Evolutionary conservation across 2,113 vertebrate genomes (phyloP), one percentile per base, ranked within the genome.

Genomic region (Carollia perspicillata): DNA sequence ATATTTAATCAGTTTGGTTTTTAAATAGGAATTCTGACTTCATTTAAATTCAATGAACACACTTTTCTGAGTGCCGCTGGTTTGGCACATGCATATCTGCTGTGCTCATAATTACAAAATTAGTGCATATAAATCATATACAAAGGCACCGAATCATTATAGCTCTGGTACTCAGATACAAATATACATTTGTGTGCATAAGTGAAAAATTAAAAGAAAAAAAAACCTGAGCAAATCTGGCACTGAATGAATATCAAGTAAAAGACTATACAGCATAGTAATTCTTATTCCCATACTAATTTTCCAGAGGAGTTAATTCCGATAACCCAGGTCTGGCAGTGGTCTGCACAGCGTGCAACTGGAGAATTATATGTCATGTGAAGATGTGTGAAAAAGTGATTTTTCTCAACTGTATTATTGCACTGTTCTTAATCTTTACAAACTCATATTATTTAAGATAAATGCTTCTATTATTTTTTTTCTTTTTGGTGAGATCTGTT

Each of bases 271-370:
- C 66, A 92, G 30, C 35, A 47, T 16, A 87, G 96, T 37, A 60
- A 49, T 90, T 96, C 97, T 96, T 88, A 92, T 81, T 96, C 95
- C 94, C 74, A 84, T 72, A 65, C 35, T 96, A 96, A 89, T 97
- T 96, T 93, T 92, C 83, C 72, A 84, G 42, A 97, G 88, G 66
- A 97, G 96, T 84, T 96, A 96, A 97, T 97, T 97, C 77, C 58
- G 28, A 77, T 94, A 97, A 95, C n/a, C 47, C 95, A 95, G 37
- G 89, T 33, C 58, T 93, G 65, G 71, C 92, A 95, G 55, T 80
- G 53, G 96, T 96, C 93, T 28, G 60, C 30, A 30, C 49, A 95
- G 65, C 7, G 90, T 60, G 79, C 20, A 92, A 26, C 0, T 72
- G 88, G 18, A 97, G 74, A 97, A 93, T 71, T 97, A 72, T 12